Base-by-base conservation (phyloP, 2,888 invertebrate species). In the Sminthurinus aureus region DNA sequence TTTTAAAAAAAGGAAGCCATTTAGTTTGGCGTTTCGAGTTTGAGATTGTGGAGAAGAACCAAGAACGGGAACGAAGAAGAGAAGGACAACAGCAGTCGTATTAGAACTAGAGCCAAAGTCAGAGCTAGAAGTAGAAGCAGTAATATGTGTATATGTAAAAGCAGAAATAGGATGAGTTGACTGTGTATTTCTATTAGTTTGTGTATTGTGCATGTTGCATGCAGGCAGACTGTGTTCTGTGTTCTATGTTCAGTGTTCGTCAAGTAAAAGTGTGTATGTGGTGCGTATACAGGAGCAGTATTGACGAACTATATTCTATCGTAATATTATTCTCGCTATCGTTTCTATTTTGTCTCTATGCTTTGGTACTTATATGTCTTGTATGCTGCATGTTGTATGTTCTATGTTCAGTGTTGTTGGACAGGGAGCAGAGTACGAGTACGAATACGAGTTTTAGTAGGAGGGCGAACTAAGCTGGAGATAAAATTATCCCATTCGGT, bases 1-100 rank as follows among this genome's bases (percentile, higher is more conserved):
- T 81, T 81, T 74, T 52, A 81, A 26, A 71, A 84, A 85, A 85
- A 87, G 85, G 86, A 87, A 87, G 87, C 87, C 87, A 87, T 87
- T 87, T 81, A 81, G 80, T 73, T 77, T 74, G 58, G 18, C 38
- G 38, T 38, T 38, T 38, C 38, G 38, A 38, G 38, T 38, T 38
- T 67, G 79, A 69, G 79, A 64, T 18, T 67, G 79, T 67, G 79
- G 80, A 66, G 58, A 3, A 64, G 2, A 26, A 24, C 6, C 51
- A 18, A 18, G 50, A 73, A 38, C 38, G 38, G 6, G 13, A 3
- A 69, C 13, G 67, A 79, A 64, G 69, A 79, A 38, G 58, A 67
- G 79, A 26, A 67, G 78, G 51, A 78, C 52, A 78, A 58, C 52
- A 38, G 51, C 52, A 73, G 78, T 78, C 26, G 66, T 78, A 26